Evolutionary conservation across 1,140 invertebrate genomes (phyloP).

Genomic region (Doryteuthis pealeii): DNA sequence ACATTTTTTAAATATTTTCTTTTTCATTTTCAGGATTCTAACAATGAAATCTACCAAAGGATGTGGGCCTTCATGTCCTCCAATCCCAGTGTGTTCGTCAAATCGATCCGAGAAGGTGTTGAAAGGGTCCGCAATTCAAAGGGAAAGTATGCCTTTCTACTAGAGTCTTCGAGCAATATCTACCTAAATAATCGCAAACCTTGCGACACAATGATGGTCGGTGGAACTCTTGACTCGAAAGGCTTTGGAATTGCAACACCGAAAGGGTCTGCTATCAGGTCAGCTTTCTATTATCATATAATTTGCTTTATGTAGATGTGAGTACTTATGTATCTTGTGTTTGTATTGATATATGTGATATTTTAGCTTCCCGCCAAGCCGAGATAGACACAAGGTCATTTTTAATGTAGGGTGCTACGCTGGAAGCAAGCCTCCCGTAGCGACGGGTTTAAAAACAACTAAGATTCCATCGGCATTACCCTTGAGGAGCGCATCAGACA

Average conservation of each 20-base stretch:
- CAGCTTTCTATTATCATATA: slow-evolving; percentile 20
- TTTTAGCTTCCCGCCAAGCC: too few relatives aligned
- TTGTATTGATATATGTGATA: too few relatives aligned
- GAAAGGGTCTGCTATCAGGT: slow-evolving; percentile 76
- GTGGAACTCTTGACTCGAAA: slow-evolving; percentile 81
- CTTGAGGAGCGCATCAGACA: too few relatives aligned
- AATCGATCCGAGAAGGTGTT: slow-evolving; percentile 80
- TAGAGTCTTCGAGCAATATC: slow-evolving; percentile 93
- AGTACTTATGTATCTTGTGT: too few relatives aligned
- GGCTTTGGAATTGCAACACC: slow-evolving; percentile 93
- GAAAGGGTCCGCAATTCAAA: slow-evolving; percentile 67
- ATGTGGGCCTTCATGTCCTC: slow-evolving; percentile 93
- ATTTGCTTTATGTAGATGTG: too few relatives aligned
- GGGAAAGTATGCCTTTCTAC: slow-evolving; percentile 89
- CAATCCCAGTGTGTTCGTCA: slow-evolving; percentile 74
- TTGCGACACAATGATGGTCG: slow-evolving; percentile 72
- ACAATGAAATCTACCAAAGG: slow-evolving; percentile 83
- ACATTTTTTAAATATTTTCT: too few relatives aligned
- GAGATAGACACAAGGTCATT: too few relatives aligned
- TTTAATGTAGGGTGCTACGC: too few relatives aligned
- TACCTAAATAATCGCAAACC: slow-evolving; percentile 90
- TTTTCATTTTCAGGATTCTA: slow-evolving; percentile 71
- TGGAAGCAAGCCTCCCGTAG: too few relatives aligned
- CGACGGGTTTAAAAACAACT: too few relatives aligned
- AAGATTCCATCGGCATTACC: too few relatives aligned